These are phyloP conservation scores for Syritta pipiens DNA, from an alignment of 2,888 invertebrate species.

Conservation along the genomic window DNA sequence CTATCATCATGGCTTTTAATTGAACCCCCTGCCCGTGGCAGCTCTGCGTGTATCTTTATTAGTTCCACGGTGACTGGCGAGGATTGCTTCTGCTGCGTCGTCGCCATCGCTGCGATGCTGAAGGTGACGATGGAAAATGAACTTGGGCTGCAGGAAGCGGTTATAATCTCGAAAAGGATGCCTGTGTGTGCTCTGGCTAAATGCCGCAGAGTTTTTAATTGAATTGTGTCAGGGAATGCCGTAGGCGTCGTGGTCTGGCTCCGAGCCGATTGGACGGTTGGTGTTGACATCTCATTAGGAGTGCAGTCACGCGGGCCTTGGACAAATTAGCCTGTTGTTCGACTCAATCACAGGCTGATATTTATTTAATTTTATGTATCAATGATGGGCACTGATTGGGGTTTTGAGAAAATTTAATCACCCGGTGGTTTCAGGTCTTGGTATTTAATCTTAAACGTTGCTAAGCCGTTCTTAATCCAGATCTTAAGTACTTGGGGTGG, in stretches of 20 bases:
- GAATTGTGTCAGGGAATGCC: conserved; percentile 46
- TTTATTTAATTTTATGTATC: neutral
- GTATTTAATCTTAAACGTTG: too few species aligned
- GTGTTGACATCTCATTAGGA: conserved; percentile 41
- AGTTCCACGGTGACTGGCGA: conserved; percentile 48
- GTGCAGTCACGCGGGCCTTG: conserved; percentile 30
- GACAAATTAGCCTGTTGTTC: conserved; percentile 8
- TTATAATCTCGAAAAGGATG: conserved; percentile 23
- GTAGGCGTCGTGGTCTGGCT: neutral
- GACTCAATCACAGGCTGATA: neutral
- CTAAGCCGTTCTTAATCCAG: too few species aligned
- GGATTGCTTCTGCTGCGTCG: conserved; percentile 1
- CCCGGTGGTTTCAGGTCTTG: too few species aligned
- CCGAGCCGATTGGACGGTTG: neutral
- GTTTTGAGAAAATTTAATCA: too few species aligned
- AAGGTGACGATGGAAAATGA: conserved; percentile 51
- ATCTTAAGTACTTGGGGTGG: too few species aligned
- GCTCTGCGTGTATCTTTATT: conserved; percentile 56
- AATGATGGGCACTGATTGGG: neutral
- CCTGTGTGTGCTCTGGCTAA: conserved; percentile 7
- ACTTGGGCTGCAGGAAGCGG: conserved; percentile 41
- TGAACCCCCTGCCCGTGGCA: conserved; percentile 45
- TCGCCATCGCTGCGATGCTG: neutral
- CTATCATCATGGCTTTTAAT: conserved; percentile 69
- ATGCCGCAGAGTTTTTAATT: conserved; percentile 53